A percentile compares a stretch with the other conserved stretches of the same genome.
These are phyloP conservation scores for Drosophila glabriapex DNA, from an alignment of 2,888 invertebrate species.

Conservation along the genomic window DNA sequence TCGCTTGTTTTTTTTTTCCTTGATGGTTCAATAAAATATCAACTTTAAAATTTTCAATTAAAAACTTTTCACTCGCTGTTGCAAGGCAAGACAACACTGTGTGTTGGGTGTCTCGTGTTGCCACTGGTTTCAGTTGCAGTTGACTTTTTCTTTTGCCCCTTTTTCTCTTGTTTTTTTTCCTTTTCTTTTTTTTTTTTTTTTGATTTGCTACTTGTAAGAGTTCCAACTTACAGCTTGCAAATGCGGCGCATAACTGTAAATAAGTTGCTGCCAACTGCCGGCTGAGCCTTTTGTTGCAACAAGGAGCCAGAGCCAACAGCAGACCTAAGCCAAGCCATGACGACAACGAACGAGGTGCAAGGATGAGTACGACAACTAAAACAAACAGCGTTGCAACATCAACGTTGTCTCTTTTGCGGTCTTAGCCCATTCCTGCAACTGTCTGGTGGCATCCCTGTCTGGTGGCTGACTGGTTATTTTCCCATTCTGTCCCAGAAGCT, in stretches of 20 bases:
- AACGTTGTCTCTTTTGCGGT: slow-evolving; percentile 45
- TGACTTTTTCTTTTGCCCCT: slow-evolving; percentile 35
- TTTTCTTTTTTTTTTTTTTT: slow-evolving; percentile 21
- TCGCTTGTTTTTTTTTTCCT: slow-evolving; percentile 2
- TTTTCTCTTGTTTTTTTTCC: neutral
- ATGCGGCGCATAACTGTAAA: slow-evolving; percentile 73
- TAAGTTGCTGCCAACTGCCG: slow-evolving; percentile 48
- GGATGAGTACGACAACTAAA: neutral
- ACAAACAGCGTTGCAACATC: neutral
- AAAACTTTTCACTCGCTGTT: slow-evolving; percentile 74
- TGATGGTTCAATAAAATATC: slow-evolving; percentile 67
- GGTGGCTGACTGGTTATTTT: neutral
- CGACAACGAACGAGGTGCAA: slow-evolving; percentile 20
- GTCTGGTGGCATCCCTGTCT: slow-evolving; percentile 40
- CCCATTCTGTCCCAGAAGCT: slow-evolving; percentile 16
- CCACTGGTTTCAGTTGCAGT: slow-evolving; percentile 25
- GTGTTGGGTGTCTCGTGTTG: neutral
- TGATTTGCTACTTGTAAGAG: slow-evolving; percentile 67
- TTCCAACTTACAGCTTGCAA: slow-evolving; percentile 67
- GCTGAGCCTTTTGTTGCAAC: slow-evolving; percentile 52
- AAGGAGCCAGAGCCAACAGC: slow-evolving; percentile 10
- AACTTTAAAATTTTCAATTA: slow-evolving; percentile 82
- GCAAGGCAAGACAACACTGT: slow-evolving; percentile 13
- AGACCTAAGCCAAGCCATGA: slow-evolving; percentile 40
- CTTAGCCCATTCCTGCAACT: slow-evolving; percentile 18